Base-by-base conservation (phyloP, 2,797 vertebrate genomes). In the Onychomys torridus region DNA sequence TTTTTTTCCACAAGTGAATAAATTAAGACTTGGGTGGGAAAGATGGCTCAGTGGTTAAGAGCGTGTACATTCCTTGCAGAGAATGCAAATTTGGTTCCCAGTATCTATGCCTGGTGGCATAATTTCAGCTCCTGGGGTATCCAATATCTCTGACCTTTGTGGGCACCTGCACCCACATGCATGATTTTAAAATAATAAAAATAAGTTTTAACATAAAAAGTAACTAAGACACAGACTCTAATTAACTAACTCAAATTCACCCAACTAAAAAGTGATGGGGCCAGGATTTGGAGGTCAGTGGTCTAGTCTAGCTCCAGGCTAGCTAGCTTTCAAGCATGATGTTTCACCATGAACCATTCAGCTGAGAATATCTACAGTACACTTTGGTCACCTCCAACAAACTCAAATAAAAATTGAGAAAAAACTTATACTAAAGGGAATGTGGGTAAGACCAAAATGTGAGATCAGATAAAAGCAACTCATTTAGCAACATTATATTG, bases 331-430 rank as follows among this genome's bases (percentile, higher is more conserved):
- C 13, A 57, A 86, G 69, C 65, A 69, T 21, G 9, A 52, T 11
- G n/a, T 43, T 77, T 57, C 79, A 76, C n/a, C 37, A 63, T 5
- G 79, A 29, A 43, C 76, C 25, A 75, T 57, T 69, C 61, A 25
- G 12, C 67, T 81, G 37, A 95, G 75, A 96, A 73, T 92, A 89
- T n/a, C 94, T 6, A 63, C 0, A 34, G 16, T 37, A 63, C 34
- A 73, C 49, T 25, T 37, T 3, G 29, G 40, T 34, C n/a, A 61
- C 49, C 27, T 75, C 82, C 67, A 71, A 81, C 46, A 73, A 93
- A 67, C 89, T 73, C n/a, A 97, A 87, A 92, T 91, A 59, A 77
- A 61, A 96, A 59, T 12, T 8, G 43, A 57, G 29, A 12, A 27
- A 46, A 52, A 55, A 57, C 49, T 16, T 85, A 59, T 11, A 69